phyloP scores from a whole-genome alignment of 2,113 vertebrate species.

The Oriolus oriolus region DNA sequence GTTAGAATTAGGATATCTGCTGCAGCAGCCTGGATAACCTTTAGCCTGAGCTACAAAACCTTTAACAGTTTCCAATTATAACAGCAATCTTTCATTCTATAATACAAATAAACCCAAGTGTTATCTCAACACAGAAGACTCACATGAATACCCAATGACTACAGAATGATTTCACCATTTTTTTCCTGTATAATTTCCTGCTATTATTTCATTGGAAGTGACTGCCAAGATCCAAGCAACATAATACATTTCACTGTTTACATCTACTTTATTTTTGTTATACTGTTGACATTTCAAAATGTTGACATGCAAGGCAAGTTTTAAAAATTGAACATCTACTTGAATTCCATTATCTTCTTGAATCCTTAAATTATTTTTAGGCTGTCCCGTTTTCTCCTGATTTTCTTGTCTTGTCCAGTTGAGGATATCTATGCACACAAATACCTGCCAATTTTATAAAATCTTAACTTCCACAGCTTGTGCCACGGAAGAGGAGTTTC shows the following conservation, averaged over 20 bases:
- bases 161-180: conserved; percentile 52
- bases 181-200: conserved; percentile 63
- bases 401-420: not conserved
- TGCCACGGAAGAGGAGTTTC: not conserved
- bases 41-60: conserved; percentile 53
- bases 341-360: not conserved
- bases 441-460: not conserved
- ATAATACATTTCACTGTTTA: conserved; percentile 48
- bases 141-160: conserved; percentile 31
- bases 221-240: conserved; percentile 50
- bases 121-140: conserved; percentile 67
- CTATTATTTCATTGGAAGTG: conserved; percentile 56
- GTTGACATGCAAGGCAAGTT: not conserved
- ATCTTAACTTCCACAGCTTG: not conserved
- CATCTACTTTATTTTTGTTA: conserved; percentile 48
- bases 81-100: conserved; percentile 59
- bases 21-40: conserved; percentile 54
- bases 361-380: not conserved
- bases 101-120: conserved; percentile 63
- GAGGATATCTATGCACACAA: not conserved
- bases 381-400: not conserved
- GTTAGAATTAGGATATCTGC: conserved; percentile 59
- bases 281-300: conserved; percentile 8
- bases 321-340: not conserved
- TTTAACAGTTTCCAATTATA: conserved; percentile 62